Evolutionary conservation across 2,113 vertebrate genomes (phyloP).

Genomic region (Fukomys damarensis): DNA sequence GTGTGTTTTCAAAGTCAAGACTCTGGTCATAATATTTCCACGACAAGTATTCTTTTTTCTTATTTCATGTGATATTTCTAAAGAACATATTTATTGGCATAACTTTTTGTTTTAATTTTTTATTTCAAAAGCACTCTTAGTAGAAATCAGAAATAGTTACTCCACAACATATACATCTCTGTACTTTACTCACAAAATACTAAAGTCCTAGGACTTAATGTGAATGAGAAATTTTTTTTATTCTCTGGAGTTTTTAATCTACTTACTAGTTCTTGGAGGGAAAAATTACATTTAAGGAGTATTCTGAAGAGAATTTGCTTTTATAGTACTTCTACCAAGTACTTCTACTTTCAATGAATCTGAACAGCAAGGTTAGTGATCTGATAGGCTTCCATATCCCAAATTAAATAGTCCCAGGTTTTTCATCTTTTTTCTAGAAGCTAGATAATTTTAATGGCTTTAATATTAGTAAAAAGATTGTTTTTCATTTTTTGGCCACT

Average conservation of each 20-base stretch:
- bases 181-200: neutral
- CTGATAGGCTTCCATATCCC: neutral
- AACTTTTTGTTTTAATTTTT: constrained; percentile 6
- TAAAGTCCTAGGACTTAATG: neutral
- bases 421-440: neutral
- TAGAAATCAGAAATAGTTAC: neutral
- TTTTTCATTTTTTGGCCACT: neutral
- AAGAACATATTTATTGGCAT: neutral
- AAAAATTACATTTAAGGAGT: neutral
- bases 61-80: neutral
- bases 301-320: neutral
- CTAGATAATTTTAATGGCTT: neutral
- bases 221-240: neutral
- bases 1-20: neutral
- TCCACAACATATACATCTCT: neutral
- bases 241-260: neutral
- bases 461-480: neutral
- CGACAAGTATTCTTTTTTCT: neutral
- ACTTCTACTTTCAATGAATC: neutral
- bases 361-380: neutral
- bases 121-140: neutral
- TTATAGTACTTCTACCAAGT: neutral
- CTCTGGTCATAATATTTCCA: neutral
- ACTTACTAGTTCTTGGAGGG: neutral
- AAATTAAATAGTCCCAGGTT: neutral